Base-by-base conservation (phyloP, 2,797 vertebrate species). In the Anas flavirostris region DNA sequence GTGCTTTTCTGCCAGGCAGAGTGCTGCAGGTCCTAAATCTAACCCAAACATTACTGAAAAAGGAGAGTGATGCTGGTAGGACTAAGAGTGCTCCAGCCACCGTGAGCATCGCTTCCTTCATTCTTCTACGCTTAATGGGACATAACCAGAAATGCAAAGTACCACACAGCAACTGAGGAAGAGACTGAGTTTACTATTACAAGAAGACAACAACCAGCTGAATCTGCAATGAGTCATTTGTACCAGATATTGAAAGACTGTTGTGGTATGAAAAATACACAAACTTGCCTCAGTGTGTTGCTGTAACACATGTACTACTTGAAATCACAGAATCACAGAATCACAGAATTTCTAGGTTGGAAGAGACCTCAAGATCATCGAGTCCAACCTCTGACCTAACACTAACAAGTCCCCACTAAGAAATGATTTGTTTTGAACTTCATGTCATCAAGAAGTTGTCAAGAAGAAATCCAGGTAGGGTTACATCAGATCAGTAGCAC, bases 31-130 rank as follows among this genome's bases (percentile, higher is more conserved):
- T 53, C 9, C 39, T 80, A 33, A 85, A 68, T 15, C 25, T 67
- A 91, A 83, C 2, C 12, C 68, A 94, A 93, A 93, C 53, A 82
- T 84, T 86, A 77, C 91, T 86, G 67, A 90, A 94, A 94, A 87
- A 82, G 80, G 80, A 33, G 53, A 73, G 12, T 8, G 37, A 4
- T 67, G 7, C 23, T 76, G 52, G 59, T 48, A 81, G 23, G 43
- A 1, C 0, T 44, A 12, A 74, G 26, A 69, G 10, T 9, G 10
- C 56, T 91, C 3, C 25, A 60, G 8, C 15, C 0, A 0, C 31
- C 77, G 8, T 0, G 0, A 64, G 6, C 5, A 8, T 17, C 35
- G 11, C 52, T 82, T 25, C n/a, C 60, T 83, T 44, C 43, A 15
- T 67, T 79, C 77, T 69, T 70, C 29, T 52, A 2, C 14, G 23